Conservation (phyloP, 2,888 invertebrate species). For the Imbricaverruca yamaguchii region DNA sequence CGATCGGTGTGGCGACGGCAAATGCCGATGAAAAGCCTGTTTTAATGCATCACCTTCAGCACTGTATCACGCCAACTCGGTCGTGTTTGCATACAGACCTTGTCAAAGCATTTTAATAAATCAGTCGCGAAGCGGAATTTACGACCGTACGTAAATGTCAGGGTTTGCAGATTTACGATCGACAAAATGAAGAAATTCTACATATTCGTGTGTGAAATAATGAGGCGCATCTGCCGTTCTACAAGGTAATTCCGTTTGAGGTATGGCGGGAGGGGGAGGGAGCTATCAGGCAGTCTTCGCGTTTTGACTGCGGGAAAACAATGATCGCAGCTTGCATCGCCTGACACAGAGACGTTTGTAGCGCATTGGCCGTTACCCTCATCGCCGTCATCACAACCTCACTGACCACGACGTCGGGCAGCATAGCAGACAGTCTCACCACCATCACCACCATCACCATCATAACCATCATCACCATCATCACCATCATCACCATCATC, state of each 20-base stretch:
- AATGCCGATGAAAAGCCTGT: neutral
- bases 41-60: neutral
- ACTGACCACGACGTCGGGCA: too few relatives aligned
- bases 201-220: slow-evolving; percentile 8
- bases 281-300: too few relatives aligned
- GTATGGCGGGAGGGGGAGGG: too few relatives aligned
- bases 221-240: neutral
- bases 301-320: too few relatives aligned
- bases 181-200: slow-evolving; percentile 4
- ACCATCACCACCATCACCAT: too few relatives aligned
- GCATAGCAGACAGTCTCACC: too few relatives aligned
- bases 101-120: slow-evolving; percentile 6
- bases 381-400: too few relatives aligned
- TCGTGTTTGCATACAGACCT: neutral
- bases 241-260: neutral
- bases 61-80: neutral
- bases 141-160: neutral
- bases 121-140: neutral
- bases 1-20: neutral
- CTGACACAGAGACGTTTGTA: too few relatives aligned
- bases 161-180: neutral
- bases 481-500: too few relatives aligned
- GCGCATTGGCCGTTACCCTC: too few relatives aligned
- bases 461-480: too few relatives aligned
- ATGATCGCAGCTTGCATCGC: too few relatives aligned